Conservation (phyloP, 2,888 invertebrate species). For the Hetaerina titia region DNA sequence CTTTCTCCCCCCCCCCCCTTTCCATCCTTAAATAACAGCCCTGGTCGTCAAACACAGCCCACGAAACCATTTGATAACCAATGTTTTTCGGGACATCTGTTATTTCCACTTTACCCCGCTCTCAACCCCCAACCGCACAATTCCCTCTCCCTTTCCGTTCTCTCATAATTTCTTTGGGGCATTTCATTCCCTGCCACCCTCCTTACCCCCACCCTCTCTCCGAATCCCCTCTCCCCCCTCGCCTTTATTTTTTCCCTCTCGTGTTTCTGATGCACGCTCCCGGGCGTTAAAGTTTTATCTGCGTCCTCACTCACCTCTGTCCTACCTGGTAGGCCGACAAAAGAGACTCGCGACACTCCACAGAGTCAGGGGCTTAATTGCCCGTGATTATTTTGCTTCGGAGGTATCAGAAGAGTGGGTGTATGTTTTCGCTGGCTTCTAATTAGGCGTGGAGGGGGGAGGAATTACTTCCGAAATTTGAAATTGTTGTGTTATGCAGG, state of each 20-base stretch:
- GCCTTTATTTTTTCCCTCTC: background rate
- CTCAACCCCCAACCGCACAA: background rate
- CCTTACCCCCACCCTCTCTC: background rate
- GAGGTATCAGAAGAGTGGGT: background rate
- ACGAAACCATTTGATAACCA: constrained; percentile 64
- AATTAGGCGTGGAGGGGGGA: background rate
- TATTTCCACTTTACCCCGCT: constrained; percentile 35
- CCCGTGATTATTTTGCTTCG: background rate
- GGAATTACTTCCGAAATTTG: background rate
- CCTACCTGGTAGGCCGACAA: background rate
- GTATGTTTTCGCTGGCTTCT: background rate
- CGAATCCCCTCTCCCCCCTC: background rate
- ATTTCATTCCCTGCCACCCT: background rate
- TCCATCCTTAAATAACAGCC: constrained; percentile 53
- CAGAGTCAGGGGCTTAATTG: background rate
- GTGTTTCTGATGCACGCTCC: background rate
- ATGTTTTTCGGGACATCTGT: constrained; percentile 65
- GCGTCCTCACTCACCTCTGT: background rate
- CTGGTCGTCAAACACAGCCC: constrained; percentile 66
- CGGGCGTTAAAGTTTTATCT: background rate
- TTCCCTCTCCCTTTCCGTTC: background rate
- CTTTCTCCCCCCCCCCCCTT: constrained; percentile 16
- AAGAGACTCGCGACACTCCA: background rate
- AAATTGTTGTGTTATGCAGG: background rate
- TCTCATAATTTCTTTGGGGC: background rate